Base-by-base conservation (phyloP, 2,888 invertebrate genomes). In the Ellobium chinense region DNA sequence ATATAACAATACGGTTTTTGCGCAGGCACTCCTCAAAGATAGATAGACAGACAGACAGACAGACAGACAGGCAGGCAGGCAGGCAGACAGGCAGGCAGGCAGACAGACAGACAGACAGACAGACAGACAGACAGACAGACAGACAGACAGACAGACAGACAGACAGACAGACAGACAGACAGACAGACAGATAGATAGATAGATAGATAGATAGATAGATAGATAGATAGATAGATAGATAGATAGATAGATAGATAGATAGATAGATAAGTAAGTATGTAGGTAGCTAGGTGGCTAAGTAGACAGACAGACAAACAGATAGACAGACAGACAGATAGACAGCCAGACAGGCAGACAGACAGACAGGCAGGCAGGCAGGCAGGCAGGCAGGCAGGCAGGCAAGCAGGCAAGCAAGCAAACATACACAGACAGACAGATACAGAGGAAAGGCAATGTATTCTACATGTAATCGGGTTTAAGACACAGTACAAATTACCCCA, bases 111-210 rank as follows among this genome's bases (percentile, higher is more conserved):
- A 46, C 18, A 46, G 46, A 46, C 63, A 63, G 31, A 63, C 4
- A 60, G 24, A 60, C n/a, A n/a, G 60, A 60, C 7, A 60, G n/a
- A 27, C 7, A 60, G n/a, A 60, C n/a, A n/a, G 60, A 60, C n/a
- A 60, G n/a, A 24, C n/a, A 60, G n/a, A 60, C n/a, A 60, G n/a
- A 24, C n/a, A 60, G n/a, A n/a, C n/a, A 27, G 60, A 60, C n/a
- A 60, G 60, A 60, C 12, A 60, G 60, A n/a, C n/a, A 60, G n/a
- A 7, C n/a, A 60, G 60, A 60, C 60, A 60, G 60, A 60, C n/a
- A 60, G 60, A 60, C n/a, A n/a, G 60, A 60, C n/a, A 63, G 18
- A 46, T 46, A 46, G 46, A 46, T 46, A 46, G 31, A 7, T 31
- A 63, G 63, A 27, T 5, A 27, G 63, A 18, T 31, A 63, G 63